Conservation (phyloP, 2,113 vertebrate species). For the Pseudorectes ferrugineus region DNA sequence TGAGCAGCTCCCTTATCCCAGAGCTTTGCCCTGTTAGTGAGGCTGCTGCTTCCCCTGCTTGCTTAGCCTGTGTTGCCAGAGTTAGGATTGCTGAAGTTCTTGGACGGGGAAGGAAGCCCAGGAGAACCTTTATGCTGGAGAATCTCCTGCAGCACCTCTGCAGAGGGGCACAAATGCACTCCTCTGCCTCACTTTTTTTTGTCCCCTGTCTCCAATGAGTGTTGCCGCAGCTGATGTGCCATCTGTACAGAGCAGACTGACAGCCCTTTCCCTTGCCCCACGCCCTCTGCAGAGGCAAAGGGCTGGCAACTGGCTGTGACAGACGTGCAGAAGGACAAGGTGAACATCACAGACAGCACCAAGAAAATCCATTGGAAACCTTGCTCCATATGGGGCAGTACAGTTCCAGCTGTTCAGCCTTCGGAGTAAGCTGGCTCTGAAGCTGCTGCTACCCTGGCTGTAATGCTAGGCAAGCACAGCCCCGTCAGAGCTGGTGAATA, state of each 20-base stretch:
- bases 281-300: background rate
- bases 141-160: background rate
- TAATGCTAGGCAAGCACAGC: background rate
- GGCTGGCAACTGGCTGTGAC: background rate
- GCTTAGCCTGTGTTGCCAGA: background rate
- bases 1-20: background rate
- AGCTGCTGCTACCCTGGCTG: background rate
- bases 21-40: background rate
- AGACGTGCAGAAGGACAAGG: background rate
- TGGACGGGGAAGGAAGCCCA: background rate
- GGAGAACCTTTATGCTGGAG: background rate
- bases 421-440: background rate
- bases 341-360: constrained; percentile 11
- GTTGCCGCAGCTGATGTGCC: background rate
- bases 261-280: background rate
- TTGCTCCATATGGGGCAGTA: constrained; percentile 15
- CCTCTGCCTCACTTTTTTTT: background rate
- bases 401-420: constrained; percentile 33
- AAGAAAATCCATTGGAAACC: background rate
- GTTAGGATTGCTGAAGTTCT: background rate
- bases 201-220: background rate
- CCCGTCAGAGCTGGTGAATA: background rate
- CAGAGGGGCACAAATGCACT: background rate
- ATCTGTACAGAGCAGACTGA: background rate
- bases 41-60: background rate